phyloP scores from a whole-genome alignment of 2,797 vertebrate genomes.

The Spinus olivaceus region DNA sequence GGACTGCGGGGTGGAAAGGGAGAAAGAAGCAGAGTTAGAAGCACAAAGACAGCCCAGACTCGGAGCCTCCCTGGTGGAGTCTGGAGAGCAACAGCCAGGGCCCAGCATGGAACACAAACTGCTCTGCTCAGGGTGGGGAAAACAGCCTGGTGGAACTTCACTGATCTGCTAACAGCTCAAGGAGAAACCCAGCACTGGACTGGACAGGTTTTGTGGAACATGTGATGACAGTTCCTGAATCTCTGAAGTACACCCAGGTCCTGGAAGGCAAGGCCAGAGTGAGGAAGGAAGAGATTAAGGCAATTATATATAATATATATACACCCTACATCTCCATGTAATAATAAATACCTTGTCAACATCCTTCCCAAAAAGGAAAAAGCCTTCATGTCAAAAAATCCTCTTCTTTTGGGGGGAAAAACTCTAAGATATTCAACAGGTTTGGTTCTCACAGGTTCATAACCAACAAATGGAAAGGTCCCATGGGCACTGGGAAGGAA shows the following conservation, averaged over 20 bases:
- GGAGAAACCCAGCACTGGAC: background rate
- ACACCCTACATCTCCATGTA: background rate
- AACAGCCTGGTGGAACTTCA: background rate
- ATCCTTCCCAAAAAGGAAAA: background rate
- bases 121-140: background rate
- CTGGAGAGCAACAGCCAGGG: background rate
- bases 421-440: background rate
- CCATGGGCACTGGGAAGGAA: background rate
- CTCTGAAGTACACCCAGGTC: background rate
- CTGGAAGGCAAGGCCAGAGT: background rate
- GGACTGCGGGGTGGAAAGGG: slow-evolving; percentile 75
- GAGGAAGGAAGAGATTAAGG: background rate
- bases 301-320: background rate
- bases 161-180: background rate
- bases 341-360: background rate
- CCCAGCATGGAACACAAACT: background rate
- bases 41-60: background rate
- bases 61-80: background rate
- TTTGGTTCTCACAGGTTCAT: background rate
- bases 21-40: background rate
- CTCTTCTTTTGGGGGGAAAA: background rate
- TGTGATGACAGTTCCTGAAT: background rate
- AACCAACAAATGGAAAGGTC: background rate
- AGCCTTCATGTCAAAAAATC: background rate
- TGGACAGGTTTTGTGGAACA: background rate